Base-by-base conservation (phyloP, 64 coral and sea anemone genomes). In the Anthopleura sola region DNA sequence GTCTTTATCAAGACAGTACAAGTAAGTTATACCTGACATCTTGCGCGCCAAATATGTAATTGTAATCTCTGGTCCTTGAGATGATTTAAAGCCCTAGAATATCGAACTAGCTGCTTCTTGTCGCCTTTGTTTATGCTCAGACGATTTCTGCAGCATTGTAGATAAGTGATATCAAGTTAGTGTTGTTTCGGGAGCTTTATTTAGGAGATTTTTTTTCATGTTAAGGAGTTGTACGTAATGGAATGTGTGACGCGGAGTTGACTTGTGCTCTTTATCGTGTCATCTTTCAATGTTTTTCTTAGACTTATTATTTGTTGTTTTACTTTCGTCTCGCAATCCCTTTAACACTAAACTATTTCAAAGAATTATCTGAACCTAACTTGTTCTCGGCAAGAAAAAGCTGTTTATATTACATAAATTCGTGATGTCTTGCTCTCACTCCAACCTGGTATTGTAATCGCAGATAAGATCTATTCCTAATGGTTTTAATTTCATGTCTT, bases 1-100 rank as follows among this genome's bases (percentile, higher is more conserved):
- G 51, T 75, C 89, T n/a, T 39, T 91, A 2, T 91, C 89, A 19
- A 86, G 83, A 60, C 84, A 91, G 24, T 69, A 32, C 76, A 91
- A 91, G 89, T 91, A 37, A 91, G 89, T 91, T 29, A n/a, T 0
- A 66, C 21, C 0, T 16, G 34, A 71, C 34, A 33, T 28, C 12
- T 32, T 71, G 34, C 29, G 66, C 66, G 66, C 66, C 66, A 71
- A 34, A 31, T 71, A 0, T 33, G 0, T 31, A 71, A 71, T 66
- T 56, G 5, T 34, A 32, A 32, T 71, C 26, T 0, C 66, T 31
- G 64, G 13, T 32, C 28, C 28, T 34, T 29, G 14, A 34, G 34
- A 34, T 34, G 0, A 26, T 62, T 62, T 62, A 71, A 71, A 71
- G 29, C 10, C 66, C 66, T 16, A 71, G 66, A 71, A 71, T 71